phyloP scores from a whole-genome alignment of 2,888 invertebrate genomes.

The Mallateleia sp. region DNA sequence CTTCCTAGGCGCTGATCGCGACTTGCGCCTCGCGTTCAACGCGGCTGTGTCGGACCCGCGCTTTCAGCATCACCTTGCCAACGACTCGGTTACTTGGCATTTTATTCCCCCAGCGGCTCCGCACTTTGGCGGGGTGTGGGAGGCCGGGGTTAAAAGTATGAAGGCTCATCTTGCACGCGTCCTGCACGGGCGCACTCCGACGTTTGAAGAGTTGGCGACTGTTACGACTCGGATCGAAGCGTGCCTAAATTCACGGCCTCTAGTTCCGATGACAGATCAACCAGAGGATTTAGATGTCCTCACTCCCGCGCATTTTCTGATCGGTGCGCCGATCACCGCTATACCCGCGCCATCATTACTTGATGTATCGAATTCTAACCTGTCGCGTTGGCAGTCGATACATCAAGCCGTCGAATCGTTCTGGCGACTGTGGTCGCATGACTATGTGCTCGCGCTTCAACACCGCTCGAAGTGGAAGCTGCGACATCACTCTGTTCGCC shows the following conservation, averaged over 20 bases:
- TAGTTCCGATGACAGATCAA: background rate
- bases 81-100: background rate
- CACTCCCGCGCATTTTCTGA: background rate
- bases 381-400: background rate
- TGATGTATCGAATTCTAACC: background rate
- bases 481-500: background rate
- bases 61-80: background rate
- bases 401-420: too few species aligned
- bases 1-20: background rate
- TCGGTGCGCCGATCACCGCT: background rate
- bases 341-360: background rate
- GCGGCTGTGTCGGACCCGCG: background rate
- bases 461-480: slow-evolving; percentile 15
- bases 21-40: background rate
- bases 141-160: background rate
- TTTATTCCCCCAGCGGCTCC: background rate
- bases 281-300: background rate
- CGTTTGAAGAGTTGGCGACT: background rate
- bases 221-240: background rate
- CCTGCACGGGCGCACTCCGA: background rate
- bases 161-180: background rate
- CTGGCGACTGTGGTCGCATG: too few species aligned
- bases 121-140: background rate
- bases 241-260: background rate
- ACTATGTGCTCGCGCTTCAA: background rate